Percentiles rank a stretch among this genome's conserved stretches.
phyloP scores from a whole-genome alignment of 1,140 invertebrate genomes.

The Drosophila pectinifera region DNA sequence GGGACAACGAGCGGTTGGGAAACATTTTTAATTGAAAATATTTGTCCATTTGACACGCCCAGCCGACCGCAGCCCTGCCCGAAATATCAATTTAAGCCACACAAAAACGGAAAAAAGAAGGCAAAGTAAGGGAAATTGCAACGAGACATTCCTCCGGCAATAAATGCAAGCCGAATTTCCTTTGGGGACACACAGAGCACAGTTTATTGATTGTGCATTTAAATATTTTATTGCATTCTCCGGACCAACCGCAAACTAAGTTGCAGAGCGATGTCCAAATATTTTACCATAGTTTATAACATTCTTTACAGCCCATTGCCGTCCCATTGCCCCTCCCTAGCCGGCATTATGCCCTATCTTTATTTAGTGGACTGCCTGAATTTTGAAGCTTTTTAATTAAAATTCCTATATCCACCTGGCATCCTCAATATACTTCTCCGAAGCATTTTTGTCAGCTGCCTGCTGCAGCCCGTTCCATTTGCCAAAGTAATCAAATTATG shows the following conservation, averaged over 20 bases:
- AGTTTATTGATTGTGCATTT: conserved; percentile 78
- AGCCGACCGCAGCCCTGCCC: conserved; percentile 62
- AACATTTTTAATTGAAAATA: conserved; percentile 81
- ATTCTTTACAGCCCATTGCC: background rate
- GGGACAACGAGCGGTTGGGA: conserved; percentile 23
- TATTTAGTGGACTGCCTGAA: conserved; percentile 19
- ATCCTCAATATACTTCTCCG: background rate
- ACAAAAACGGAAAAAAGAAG: conserved; percentile 15
- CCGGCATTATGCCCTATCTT: conserved; percentile 32
- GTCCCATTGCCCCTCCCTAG: background rate
- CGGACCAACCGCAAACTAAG: conserved; percentile 41
- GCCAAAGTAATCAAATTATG: conserved; percentile 51
- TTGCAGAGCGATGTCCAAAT: conserved; percentile 53
- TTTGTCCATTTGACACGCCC: conserved; percentile 73
- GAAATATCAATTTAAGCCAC: conserved; percentile 52
- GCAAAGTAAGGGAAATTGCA: background rate
- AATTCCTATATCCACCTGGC: conserved; percentile 60
- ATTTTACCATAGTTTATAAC: conserved; percentile 37
- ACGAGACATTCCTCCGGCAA: conserved; percentile 10
- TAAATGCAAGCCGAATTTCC: conserved; percentile 42
- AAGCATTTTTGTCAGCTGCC: conserved; percentile 33
- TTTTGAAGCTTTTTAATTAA: conserved; percentile 63
- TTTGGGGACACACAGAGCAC: conserved; percentile 19
- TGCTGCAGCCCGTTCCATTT: conserved; percentile 22
- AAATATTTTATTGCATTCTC: conserved; percentile 80